These are phyloP conservation scores for Pseudorhiza aurosa DNA, from an alignment of 30 jellyfish, hydroid and myxozoan genomes.

Conservation along the genomic window DNA sequence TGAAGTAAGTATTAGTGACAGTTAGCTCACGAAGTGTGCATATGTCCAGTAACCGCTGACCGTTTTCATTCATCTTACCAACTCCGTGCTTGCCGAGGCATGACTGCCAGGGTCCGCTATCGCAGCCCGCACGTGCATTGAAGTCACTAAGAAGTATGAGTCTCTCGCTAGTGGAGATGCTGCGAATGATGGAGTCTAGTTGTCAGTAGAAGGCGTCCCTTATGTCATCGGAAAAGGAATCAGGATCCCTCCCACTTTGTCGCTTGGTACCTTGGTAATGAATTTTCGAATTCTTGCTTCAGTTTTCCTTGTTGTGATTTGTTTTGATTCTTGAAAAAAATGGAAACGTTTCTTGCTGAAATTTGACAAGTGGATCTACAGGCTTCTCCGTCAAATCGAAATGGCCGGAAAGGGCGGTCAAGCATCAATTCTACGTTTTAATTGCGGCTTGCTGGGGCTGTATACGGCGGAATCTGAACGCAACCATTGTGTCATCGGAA, in stretches of 20 bases:
- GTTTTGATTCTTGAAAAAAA: constrained; percentile 52
- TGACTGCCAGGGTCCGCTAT: constrained; percentile 37
- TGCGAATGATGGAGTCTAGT: background rate
- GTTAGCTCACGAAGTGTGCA: constrained; percentile 23
- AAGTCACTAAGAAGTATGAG: constrained; percentile 49
- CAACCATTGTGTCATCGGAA: no score
- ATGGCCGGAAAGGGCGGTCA: no score
- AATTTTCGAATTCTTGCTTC: constrained; percentile 78
- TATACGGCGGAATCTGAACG: no score
- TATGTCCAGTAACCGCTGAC: constrained; percentile 37
- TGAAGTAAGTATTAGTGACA: constrained; percentile 51
- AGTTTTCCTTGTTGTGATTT: constrained; percentile 70
- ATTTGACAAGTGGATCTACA: no score
- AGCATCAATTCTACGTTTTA: no score
- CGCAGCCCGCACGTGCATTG: constrained; percentile 52
- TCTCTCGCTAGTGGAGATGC: background rate
- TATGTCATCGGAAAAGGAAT: background rate
- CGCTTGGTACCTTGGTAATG: constrained; percentile 89
- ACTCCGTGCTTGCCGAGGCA: constrained; percentile 45
- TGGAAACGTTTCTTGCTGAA: no score
- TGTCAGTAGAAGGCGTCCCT: constrained; percentile 42
- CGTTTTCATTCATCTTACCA: constrained; percentile 49
- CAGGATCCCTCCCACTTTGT: constrained; percentile 76
- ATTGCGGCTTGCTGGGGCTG: no score
- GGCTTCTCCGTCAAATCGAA: no score